These are phyloP conservation scores for Calephelis virginiensis DNA, from an alignment of 1,140 invertebrate species.

Conservation along the genomic window DNA sequence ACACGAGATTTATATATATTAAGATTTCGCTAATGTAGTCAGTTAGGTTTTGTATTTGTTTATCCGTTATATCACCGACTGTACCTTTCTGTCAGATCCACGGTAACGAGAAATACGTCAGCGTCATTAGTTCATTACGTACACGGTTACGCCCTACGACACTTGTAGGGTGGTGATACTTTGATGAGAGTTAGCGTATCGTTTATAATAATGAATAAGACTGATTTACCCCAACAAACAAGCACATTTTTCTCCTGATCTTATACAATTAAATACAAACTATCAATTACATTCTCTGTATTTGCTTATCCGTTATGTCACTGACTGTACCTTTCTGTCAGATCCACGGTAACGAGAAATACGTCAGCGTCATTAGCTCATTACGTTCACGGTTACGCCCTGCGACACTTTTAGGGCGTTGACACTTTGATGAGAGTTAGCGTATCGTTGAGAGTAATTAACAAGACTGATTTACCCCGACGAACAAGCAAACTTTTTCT, in stretches of 20 bases:
- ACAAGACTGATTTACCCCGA: background rate
- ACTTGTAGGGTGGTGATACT: conserved; percentile 24
- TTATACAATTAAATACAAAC: too few species aligned
- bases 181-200: conserved; percentile 24
- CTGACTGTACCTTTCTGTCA: conserved; percentile 30
- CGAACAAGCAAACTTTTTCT: too few species aligned
- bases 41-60: background rate
- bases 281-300: background rate
- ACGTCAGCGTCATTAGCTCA: conserved; percentile 65
- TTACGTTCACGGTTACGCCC: conserved; percentile 58
- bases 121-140: conserved; percentile 64
- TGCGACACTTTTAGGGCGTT: conserved; percentile 35
- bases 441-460: background rate
- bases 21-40: too few species aligned
- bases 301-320: background rate
- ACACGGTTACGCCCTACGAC: conserved; percentile 55
- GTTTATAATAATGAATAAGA: background rate
- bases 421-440: conserved; percentile 24
- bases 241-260: too few species aligned
- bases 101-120: conserved; percentile 48
- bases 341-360: conserved; percentile 36
- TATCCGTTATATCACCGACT: background rate
- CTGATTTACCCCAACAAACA: too few species aligned
- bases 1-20: too few species aligned
- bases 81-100: conserved; percentile 33